A percentile compares a stretch with the other conserved stretches of the same genome.
phyloP scores from a whole-genome alignment of 2,888 invertebrate species.

The Drosophila birchii region DNA sequence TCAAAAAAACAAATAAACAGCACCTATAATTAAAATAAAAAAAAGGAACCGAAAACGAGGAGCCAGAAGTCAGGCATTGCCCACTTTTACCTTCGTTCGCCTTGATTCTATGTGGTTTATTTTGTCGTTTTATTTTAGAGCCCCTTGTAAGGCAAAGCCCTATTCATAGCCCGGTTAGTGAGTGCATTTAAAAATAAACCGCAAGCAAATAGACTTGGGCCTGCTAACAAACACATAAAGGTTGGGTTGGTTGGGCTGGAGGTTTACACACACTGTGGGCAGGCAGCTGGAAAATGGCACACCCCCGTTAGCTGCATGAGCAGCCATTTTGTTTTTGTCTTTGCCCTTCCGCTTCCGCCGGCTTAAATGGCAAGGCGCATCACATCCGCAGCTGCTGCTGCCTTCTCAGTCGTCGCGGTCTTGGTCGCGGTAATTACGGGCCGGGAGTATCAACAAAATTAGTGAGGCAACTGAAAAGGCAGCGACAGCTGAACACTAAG shows the following conservation, averaged over 20 bases:
- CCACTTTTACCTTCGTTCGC: slow-evolving; percentile 1
- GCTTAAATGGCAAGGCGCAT: slow-evolving; percentile 68
- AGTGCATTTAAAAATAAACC: slow-evolving; percentile 78
- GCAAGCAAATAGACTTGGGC: slow-evolving; percentile 64
- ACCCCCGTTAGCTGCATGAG: slow-evolving; percentile 68
- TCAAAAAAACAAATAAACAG: neutral
- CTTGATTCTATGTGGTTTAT: slow-evolving; percentile 9
- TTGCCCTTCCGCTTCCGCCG: slow-evolving; percentile 75
- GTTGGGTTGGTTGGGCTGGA: neutral
- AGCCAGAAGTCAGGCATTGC: slow-evolving; percentile 23
- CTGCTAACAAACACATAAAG: slow-evolving; percentile 9
- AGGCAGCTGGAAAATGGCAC: slow-evolving; percentile 63
- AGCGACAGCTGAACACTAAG: slow-evolving; percentile 3
- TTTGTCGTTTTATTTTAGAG: slow-evolving; percentile 24
- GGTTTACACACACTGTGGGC: slow-evolving; percentile 8
- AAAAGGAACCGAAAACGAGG: neutral
- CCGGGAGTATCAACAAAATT: slow-evolving; percentile 66
- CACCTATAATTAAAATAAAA: neutral
- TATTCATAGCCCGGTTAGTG: slow-evolving; percentile 66
- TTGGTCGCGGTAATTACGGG: slow-evolving; percentile 63
- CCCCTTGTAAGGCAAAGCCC: slow-evolving; percentile 48
- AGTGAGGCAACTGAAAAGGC: slow-evolving; percentile 51
- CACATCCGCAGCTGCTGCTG: slow-evolving; percentile 57
- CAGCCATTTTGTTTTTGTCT: slow-evolving; percentile 68
- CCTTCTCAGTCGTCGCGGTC: slow-evolving; percentile 28